Evolutionary conservation across 2,797 vertebrate genomes (phyloP), one percentile per base, ranked within the genome.

Genomic region (Parotocinclus haroldoi): DNA sequence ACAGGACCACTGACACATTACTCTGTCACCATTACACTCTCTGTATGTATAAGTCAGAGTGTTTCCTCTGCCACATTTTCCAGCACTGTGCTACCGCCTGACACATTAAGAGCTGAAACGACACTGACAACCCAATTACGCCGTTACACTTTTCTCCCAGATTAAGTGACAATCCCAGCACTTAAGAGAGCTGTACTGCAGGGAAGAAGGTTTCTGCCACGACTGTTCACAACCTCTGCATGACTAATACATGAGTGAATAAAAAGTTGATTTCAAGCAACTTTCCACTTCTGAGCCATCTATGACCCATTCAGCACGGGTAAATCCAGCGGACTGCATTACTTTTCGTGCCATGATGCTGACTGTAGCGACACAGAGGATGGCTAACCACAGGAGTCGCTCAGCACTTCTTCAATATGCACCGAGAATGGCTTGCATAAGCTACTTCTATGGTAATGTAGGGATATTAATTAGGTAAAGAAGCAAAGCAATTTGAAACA

Each of bases 1-100:
- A 80, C 81, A 87, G 82, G 84, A 86, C 87, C 85, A 85, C 79
- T 89, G 87, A 90, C 88, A 88, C 88, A 91, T 87, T 89, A 87
- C 81, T 82, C 69, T 88, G 82, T 87, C 87, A 86, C 80, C 78
- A 80, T 74, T 76, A 79, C 38, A 51, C 52, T 65, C 37, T 66
- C 80, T 82, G 16, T 68, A 75, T 58, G 67, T 55, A 12, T 37
- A 14, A 18, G 12, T 61, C 9, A 19, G 38, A 14, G 9, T 11
- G 48, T 44, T 13, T 53, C 45, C 51, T 58, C 18, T n/a, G n/a
- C 42, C 18, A 14, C 51, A 42, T 53, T 38, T 17, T 62, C 60
- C 13, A 54, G 12, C 40, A 52, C 40, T 13, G 17, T 38, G 45
- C 53, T 59, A 63, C 13, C 42, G 16, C 9, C 16, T 42, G 46